Evolutionary conservation across 2,888 invertebrate species (phyloP).

Genomic region (Lasius platythorax): DNA sequence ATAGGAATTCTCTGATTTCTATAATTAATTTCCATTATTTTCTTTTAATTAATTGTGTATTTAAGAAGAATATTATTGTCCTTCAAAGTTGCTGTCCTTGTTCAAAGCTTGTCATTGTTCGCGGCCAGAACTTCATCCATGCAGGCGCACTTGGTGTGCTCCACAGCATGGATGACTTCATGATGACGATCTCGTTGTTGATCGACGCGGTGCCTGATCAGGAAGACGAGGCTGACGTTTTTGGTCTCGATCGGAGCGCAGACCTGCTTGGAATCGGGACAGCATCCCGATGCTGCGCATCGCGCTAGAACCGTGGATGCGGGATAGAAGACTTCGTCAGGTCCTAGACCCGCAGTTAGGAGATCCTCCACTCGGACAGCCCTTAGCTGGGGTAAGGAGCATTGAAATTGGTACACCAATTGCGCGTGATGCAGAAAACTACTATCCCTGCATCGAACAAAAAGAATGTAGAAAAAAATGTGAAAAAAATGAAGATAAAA

Average conservation of each 20-base stretch:
- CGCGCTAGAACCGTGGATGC: conserved; percentile 81
- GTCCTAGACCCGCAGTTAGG: conserved; percentile 78
- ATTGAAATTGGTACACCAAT: conserved; percentile 80
- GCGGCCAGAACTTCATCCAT: conserved; percentile 55
- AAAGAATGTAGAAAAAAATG: background rate
- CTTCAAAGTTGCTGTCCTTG: background rate
- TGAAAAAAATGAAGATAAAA: background rate
- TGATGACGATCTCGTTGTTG: conserved; percentile 82
- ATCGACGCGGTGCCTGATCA: conserved; percentile 81
- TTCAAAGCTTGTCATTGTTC: conserved; percentile 3
- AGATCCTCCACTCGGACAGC: conserved; percentile 80
- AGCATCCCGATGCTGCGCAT: conserved; percentile 83
- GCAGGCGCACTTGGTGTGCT: conserved; percentile 81
- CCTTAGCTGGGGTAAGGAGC: conserved; percentile 80
- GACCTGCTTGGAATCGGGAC: conserved; percentile 75
- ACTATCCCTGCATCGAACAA: conserved; percentile 74
- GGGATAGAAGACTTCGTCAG: conserved; percentile 82
- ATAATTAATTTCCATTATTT: background rate
- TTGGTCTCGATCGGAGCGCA: conserved; percentile 79
- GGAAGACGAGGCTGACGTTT: conserved; percentile 82
- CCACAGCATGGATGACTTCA: conserved; percentile 80
- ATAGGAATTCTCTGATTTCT: background rate
- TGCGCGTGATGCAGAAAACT: conserved; percentile 81
- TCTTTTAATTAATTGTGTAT: background rate
- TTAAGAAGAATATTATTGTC: background rate